Percentiles rank a stretch among this genome's conserved stretches.
Conservation (phyloP, 1,140 invertebrate species). For the Drosophila dunni region DNA sequence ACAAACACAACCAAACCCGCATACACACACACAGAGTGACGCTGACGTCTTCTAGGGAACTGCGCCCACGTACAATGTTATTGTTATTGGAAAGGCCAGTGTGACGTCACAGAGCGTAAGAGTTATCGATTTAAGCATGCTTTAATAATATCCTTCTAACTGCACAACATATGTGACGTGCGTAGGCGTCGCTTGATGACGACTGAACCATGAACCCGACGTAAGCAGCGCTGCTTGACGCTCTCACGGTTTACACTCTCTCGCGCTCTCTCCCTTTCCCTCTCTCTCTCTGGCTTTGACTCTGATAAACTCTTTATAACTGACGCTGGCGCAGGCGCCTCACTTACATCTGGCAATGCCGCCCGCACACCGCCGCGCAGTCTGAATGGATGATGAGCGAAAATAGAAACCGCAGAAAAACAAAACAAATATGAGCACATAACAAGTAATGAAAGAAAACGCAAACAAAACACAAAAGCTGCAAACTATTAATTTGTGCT, state of each 20-base stretch:
- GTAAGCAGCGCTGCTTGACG: slow-evolving; percentile 7
- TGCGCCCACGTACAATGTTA: slow-evolving; percentile 22
- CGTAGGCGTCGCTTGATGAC: slow-evolving; percentile 32
- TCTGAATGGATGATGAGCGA: slow-evolving; percentile 19
- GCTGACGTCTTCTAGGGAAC: background rate
- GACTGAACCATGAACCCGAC: slow-evolving; percentile 6
- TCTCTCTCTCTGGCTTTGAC: slow-evolving; percentile 20
- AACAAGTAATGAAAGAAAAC: slow-evolving; percentile 21
- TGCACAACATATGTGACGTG: slow-evolving; percentile 28
- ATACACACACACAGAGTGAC: background rate
- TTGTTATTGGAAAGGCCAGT: slow-evolving; percentile 20
- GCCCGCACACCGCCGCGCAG: slow-evolving; percentile 35
- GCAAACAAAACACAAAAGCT: slow-evolving; percentile 13
- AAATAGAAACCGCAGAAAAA: slow-evolving; percentile 22
- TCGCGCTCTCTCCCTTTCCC: slow-evolving; percentile 10
- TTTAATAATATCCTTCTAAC: slow-evolving; percentile 48
- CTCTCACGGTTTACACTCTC: slow-evolving; percentile 17
- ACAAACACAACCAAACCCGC: background rate
- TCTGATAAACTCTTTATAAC: slow-evolving; percentile 18
- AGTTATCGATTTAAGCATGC: slow-evolving; percentile 47
- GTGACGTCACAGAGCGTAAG: slow-evolving; percentile 36
- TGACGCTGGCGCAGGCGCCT: slow-evolving; percentile 50
- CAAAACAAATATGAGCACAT: slow-evolving; percentile 4
- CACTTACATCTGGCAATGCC: slow-evolving; percentile 55
- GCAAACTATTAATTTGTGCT: slow-evolving; percentile 40